A percentile compares a stretch with the other conserved stretches of the same genome.
These are phyloP conservation scores for Noctua janthina DNA, from an alignment of 2,888 invertebrate genomes.

Conservation along the genomic window DNA sequence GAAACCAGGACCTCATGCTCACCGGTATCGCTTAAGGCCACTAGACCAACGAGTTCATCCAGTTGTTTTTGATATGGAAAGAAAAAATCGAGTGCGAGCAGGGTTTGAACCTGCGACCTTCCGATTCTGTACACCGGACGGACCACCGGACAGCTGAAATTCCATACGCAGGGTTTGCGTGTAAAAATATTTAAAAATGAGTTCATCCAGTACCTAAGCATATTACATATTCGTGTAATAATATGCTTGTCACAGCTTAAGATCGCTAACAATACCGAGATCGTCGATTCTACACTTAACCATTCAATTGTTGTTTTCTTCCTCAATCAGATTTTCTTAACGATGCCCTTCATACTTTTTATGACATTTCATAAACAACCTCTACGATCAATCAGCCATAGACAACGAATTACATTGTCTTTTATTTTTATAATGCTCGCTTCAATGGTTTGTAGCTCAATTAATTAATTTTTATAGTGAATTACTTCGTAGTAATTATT, in stretches of 20 bases:
- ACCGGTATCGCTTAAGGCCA: background rate
- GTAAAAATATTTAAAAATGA: background rate
- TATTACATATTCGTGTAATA: too few species aligned
- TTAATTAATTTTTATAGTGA: constrained; percentile 47
- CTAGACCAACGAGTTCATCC: background rate
- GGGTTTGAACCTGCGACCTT: too few species aligned
- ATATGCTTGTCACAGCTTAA: background rate
- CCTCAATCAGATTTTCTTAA: constrained; percentile 7
- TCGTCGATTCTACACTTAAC: background rate
- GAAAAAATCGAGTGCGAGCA: too few species aligned
- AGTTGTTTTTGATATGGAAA: background rate
- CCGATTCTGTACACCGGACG: too few species aligned
- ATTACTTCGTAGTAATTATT: constrained; percentile 42
- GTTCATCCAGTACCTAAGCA: background rate
- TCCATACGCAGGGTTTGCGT: too few species aligned
- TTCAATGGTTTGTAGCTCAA: constrained; percentile 43
- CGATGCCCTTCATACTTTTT: constrained; percentile 43
- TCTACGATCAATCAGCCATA: constrained; percentile 52
- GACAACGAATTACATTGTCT: constrained; percentile 20
- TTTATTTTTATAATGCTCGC: constrained; percentile 56
- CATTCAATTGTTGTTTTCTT: constrained; percentile 3
- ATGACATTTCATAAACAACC: constrained; percentile 56
- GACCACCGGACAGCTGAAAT: too few species aligned
- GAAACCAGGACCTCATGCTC: background rate
- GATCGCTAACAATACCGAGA: background rate